Conservation (phyloP, 2,888 invertebrate genomes). For the Augiades crinisus region DNA sequence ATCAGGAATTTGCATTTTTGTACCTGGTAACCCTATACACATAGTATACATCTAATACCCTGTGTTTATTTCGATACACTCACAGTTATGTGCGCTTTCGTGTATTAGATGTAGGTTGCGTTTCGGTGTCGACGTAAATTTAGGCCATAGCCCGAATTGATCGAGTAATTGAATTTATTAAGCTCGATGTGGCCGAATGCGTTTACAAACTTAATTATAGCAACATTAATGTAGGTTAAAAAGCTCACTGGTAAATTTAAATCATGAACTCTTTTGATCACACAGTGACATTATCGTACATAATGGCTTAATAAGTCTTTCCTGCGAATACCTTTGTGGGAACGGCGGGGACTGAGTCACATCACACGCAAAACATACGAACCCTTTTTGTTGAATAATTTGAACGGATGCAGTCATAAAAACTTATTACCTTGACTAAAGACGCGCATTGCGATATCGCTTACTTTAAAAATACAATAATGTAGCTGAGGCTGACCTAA, state of each 20-base stretch:
- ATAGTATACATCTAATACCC: slow-evolving; percentile 65
- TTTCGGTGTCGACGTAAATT: slow-evolving; percentile 72
- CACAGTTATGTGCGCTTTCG: slow-evolving; percentile 76
- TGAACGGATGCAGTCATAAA: slow-evolving; percentile 38
- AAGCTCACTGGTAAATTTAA: background rate
- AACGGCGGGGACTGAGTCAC: slow-evolving; percentile 68
- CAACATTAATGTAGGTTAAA: background rate
- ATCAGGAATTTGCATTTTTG: too few relatives aligned
- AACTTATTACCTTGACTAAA: slow-evolving; percentile 33
- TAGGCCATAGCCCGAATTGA: slow-evolving; percentile 42
- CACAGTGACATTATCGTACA: slow-evolving; percentile 66
- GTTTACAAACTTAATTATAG: slow-evolving; percentile 17
- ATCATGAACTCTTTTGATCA: slow-evolving; percentile 45
- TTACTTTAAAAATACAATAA: slow-evolving; percentile 14
- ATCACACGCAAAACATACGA: slow-evolving; percentile 49
- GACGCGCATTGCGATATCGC: slow-evolving; percentile 25
- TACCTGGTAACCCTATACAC: too few relatives aligned
- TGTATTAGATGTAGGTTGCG: slow-evolving; percentile 70
- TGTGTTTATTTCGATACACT: slow-evolving; percentile 70
- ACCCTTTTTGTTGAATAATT: slow-evolving; percentile 51
- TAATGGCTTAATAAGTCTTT: slow-evolving; percentile 66
- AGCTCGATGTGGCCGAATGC: slow-evolving; percentile 34
- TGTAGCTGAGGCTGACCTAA: slow-evolving; percentile 43
- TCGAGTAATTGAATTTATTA: slow-evolving; percentile 34
- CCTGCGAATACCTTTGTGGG: slow-evolving; percentile 70